Base-by-base conservation (phyloP, 2,113 vertebrate species). In the Rafetus swinhoei region DNA sequence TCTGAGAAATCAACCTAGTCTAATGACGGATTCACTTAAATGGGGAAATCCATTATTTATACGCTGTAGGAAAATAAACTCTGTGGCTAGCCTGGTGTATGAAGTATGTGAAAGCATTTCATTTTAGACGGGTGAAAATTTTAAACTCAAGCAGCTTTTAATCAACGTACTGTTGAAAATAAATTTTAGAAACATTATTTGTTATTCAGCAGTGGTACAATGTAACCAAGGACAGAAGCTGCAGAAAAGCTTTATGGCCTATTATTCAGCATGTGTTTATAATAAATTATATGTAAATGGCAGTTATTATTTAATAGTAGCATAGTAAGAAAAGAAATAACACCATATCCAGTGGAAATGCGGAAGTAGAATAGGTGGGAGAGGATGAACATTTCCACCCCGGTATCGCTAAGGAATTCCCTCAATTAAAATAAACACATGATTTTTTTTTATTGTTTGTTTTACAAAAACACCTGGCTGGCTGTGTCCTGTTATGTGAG, bases 11-110 rank as follows among this genome's bases (percentile, higher is more conserved):
- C 97, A 96, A 93, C 96, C 94, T 97, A 94, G 90, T 97, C 95
- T 97, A 79, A 98, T 98, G 97, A 98, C 97, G 97, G 97, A 98
- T 98, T 97, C 89, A 90, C 91, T 97, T 96, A 98, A 98, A 97
- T 96, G 97, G 91, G 80, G 96, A 98, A 98, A 98, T 97, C 97
- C 96, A 98, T 98, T 98, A 98, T 98, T 98, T 98, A 98, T 96
- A 97, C 95, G 95, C 96, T 96, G 96, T 97, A 98, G 96, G 96
- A 98, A 98, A 98, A 98, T 97, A 98, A 98, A 96, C 95, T 95
- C 89, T 93, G 95, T 97, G 89, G 87, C 96, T 95, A 87, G 94
- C 77, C 19, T 1, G 94, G 93, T 87, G 95, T 92, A 90, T 92
- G 96, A 98, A 97, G 96, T 97, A 97, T 79, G 52, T 93, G 94